Conservation (phyloP, 2,797 vertebrate species). For the Brachyalestes nurse region DNA sequence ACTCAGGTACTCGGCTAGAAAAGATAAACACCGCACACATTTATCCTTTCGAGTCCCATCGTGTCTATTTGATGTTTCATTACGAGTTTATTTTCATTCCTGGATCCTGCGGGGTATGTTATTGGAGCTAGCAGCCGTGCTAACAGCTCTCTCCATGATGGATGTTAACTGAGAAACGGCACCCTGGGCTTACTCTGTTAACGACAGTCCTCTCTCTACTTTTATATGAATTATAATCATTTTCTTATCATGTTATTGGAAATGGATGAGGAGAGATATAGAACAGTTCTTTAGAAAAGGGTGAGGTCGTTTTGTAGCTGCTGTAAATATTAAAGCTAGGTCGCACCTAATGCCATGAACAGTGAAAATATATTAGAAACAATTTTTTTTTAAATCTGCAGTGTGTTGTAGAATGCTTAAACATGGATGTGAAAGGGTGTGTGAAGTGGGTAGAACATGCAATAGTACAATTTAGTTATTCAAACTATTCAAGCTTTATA, state of each 20-base stretch:
- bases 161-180: neutral
- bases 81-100: neutral
- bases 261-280: neutral
- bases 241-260: neutral
- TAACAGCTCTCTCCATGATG: neutral
- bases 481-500: too few species aligned
- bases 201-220: neutral
- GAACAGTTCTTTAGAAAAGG: too few species aligned
- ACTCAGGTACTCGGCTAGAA: slow-evolving; percentile 43
- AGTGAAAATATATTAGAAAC: too few species aligned
- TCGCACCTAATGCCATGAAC: neutral
- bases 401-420: too few species aligned
- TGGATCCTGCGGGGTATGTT: neutral
- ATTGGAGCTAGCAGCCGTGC: neutral
- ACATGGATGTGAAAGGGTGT: too few species aligned
- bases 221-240: neutral
- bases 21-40: neutral
- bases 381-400: too few species aligned
- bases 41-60: neutral
- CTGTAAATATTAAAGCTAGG: neutral
- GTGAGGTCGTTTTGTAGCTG: too few species aligned
- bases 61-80: neutral
- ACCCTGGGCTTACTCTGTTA: neutral
- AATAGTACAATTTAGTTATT: too few species aligned
- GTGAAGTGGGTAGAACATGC: too few species aligned